Evolutionary conservation across 2,797 vertebrate species (phyloP).

Genomic region (Pteropus rufus): DNA sequence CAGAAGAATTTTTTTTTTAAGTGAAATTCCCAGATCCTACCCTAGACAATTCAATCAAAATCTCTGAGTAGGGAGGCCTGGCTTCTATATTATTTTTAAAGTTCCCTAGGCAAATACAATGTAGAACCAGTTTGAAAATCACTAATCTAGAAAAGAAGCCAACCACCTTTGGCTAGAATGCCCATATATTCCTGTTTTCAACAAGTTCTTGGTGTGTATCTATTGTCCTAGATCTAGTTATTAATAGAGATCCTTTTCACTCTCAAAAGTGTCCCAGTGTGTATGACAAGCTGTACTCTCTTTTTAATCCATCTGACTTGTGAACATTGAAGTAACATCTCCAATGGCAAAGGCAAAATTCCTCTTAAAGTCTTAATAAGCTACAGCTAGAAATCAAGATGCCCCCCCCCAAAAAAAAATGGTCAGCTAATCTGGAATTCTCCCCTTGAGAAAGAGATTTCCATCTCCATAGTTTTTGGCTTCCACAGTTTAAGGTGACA

Average conservation of each 20-base stretch:
- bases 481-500: neutral
- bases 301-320: neutral
- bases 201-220: neutral
- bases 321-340: neutral
- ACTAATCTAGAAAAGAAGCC: neutral
- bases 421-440: neutral
- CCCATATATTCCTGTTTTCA: neutral
- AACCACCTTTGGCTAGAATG: neutral
- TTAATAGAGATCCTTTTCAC: neutral
- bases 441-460: neutral
- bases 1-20: neutral
- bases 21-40: neutral
- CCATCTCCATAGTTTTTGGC: neutral
- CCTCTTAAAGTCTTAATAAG: neutral
- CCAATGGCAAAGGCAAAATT: neutral
- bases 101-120: neutral
- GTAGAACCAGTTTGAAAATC: neutral
- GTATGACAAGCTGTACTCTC: neutral
- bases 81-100: neutral
- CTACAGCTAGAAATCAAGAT: neutral
- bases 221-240: neutral
- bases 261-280: neutral
- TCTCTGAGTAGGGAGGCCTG: neutral
- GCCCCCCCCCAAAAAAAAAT: neutral
- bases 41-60: neutral